Evolutionary conservation across 2,888 invertebrate genomes (phyloP), one percentile per base, ranked within the genome.

Genomic region (Mythimna vitellina): DNA sequence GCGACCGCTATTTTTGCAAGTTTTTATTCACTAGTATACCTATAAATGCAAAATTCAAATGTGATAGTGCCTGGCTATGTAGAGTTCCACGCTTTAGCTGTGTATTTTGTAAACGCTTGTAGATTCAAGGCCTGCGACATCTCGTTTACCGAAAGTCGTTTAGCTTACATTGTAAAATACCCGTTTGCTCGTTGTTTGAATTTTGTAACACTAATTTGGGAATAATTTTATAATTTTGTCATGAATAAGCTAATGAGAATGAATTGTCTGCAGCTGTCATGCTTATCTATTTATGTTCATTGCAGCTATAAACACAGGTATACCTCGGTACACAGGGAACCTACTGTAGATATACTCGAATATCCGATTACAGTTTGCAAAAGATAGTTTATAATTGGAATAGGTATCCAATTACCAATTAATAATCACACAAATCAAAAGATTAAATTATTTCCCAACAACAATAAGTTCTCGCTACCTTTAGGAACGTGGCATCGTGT

Each of bases 91-190:
- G 86, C 78, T 87, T 85, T 84, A 87, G 87, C 87, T 83, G 87
- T 87, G 84, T 89, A 89, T 92, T 91, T 91, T 89, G 91, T 91
- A 89, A 92, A 93, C 87, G 86, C 87, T 91, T 89, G 87, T 88
- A 84, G 86, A 87, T 91, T 92, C 95, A 95, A 94, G 95, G 95
- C 88, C 92, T 93, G 90, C 92, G 90, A 93, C 94, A 93, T 93
- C 92, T 92, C 88, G 90, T 89, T 90, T 90, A 90, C 91, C 90
- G 92, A 94, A 94, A 93, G 95, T 92, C 87, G 93, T 92, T 92
- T 90, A 90, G 90, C 85, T 90, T 92, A 94, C 92, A 93, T 90
- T 91, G 93, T 93, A 92, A 88, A 89, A 90, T 91, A 91, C 92
- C 82, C 80, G 91, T 92, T 89, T 87, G 71, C 74, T 80, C 73